A percentile compares a stretch with the other conserved stretches of the same genome.
phyloP scores from a whole-genome alignment of 2,113 vertebrate genomes.

The Microcebus lehilahytsara region DNA sequence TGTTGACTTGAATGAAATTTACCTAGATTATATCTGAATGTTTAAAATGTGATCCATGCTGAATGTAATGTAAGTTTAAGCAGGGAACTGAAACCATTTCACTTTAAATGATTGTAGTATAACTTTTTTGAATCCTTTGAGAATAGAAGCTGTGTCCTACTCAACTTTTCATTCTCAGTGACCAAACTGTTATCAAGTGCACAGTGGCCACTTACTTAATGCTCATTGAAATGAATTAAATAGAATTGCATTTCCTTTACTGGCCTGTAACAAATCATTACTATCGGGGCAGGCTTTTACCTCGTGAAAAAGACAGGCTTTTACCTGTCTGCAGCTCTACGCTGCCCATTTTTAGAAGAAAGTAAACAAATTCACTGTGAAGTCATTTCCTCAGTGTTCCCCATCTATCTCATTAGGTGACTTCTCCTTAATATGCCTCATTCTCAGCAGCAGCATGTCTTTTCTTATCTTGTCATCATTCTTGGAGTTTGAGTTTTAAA shows the following conservation, averaged over 20 bases:
- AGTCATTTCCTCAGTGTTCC: background rate
- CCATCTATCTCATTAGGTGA: background rate
- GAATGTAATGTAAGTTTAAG: background rate
- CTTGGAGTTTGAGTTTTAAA: background rate
- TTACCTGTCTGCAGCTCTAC: background rate
- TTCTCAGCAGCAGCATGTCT: background rate
- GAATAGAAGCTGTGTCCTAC: background rate
- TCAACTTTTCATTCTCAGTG: background rate
- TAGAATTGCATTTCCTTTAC: conserved; percentile 1
- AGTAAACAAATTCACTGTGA: background rate
- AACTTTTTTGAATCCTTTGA: background rate
- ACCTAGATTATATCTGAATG: background rate
- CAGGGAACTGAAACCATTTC: background rate
- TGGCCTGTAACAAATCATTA: background rate
- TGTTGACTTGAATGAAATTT: background rate
- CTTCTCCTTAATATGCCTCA: background rate
- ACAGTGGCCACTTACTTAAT: background rate
- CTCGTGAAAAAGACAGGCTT: background rate
- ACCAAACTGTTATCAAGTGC: background rate
- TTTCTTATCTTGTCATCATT: background rate
- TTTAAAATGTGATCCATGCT: background rate
- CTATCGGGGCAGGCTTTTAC: background rate
- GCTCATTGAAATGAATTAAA: background rate
- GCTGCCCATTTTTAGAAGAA: conserved; percentile 3
- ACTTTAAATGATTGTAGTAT: background rate